These are phyloP conservation scores for Caenorhabditis auriculariae DNA, from an alignment of 2,888 invertebrate species.

Conservation along the genomic window DNA sequence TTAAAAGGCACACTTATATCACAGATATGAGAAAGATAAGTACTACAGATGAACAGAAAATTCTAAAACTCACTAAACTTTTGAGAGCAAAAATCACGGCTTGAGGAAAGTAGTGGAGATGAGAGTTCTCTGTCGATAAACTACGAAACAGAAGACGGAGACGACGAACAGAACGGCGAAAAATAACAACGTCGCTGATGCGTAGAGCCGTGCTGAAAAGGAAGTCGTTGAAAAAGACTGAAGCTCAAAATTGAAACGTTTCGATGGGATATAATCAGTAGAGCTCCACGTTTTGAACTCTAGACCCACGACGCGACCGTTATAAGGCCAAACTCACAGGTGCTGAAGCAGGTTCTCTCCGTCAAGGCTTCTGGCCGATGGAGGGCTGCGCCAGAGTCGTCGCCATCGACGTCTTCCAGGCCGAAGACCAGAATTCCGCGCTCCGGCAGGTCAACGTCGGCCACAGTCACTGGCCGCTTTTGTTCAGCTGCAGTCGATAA, in stretches of 20 bases:
- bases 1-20: too few relatives aligned
- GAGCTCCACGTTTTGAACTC: neutral
- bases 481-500: too few relatives aligned
- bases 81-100: too few relatives aligned
- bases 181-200: too few relatives aligned
- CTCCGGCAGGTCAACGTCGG: conserved; percentile 49
- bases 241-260: conserved; percentile 6
- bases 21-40: too few relatives aligned
- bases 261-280: too few relatives aligned
- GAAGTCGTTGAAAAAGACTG: conserved; percentile 4
- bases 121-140: conserved; percentile 9
- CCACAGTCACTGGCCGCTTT: conserved; percentile 36
- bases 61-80: too few relatives aligned
- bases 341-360: conserved; percentile 34
- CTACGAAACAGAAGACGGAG: conserved; percentile 2
- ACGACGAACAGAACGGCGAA: neutral
- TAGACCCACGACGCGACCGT: neutral
- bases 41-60: too few relatives aligned
- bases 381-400: neutral
- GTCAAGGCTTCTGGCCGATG: neutral
- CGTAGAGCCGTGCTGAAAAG: conserved; percentile 3
- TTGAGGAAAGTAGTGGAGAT: conserved; percentile 11
- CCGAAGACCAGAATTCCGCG: conserved; percentile 45
- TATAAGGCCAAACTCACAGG: conserved; percentile 13
- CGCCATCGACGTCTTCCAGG: conserved; percentile 41